A percentile compares a stretch with the other conserved stretches of the same genome.
phyloP scores from a whole-genome alignment of 2,797 vertebrate genomes.

The Epinephelus malabaricus region DNA sequence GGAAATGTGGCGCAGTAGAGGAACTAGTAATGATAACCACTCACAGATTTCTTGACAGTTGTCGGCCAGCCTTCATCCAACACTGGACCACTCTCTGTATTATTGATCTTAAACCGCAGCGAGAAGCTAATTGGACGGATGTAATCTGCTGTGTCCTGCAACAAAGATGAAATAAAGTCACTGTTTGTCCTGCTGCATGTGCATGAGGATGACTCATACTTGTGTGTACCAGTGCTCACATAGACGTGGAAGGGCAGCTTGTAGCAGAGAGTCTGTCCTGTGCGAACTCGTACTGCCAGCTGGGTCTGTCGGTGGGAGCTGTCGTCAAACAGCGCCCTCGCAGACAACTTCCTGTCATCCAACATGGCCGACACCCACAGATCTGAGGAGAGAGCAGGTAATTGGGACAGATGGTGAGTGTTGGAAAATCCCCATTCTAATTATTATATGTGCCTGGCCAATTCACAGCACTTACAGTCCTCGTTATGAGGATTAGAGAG shows the following conservation, averaged over 20 bases:
- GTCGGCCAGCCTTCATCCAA: constrained; percentile 91
- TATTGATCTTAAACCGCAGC: constrained; percentile 89
- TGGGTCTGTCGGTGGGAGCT: constrained; percentile 88
- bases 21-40: constrained; percentile 41
- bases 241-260: constrained; percentile 92
- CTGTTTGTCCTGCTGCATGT: neutral
- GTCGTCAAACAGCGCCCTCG: constrained; percentile 91
- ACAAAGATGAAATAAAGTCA: constrained; percentile 2
- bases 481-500: neutral
- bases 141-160: constrained; percentile 94
- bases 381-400: constrained; percentile 77
- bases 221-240: constrained; percentile 83
- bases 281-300: constrained; percentile 77
- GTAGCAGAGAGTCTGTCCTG: constrained; percentile 86
- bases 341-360: constrained; percentile 90
- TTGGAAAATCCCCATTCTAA: constrained; percentile 18
- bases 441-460: constrained; percentile 5
- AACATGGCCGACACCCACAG: constrained; percentile 87
- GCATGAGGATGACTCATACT: neutral
- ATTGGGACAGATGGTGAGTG: constrained; percentile 27
- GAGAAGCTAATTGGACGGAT: constrained; percentile 93
- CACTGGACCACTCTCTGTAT: constrained; percentile 87
- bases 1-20: neutral
- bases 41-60: constrained; percentile 89
- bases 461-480: neutral